A percentile compares a stretch with the other conserved stretches of the same genome.
These are phyloP conservation scores for Pachliopta kotzebuea DNA, from an alignment of 2,888 invertebrate genomes.

Conservation along the genomic window DNA sequence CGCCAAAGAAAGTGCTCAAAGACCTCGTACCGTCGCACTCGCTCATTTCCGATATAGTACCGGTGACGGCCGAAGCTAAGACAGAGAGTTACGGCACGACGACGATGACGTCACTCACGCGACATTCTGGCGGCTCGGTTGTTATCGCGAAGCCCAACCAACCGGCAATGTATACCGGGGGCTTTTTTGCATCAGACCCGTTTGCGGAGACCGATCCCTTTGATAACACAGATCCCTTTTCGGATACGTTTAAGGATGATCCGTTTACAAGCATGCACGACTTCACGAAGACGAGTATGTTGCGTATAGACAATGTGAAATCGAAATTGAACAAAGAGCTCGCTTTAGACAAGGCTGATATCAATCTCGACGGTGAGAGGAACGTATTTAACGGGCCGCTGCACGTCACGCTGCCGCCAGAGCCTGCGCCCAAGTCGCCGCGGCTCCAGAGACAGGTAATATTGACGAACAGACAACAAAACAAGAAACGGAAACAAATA, in stretches of 20 bases:
- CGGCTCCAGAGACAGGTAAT: slow-evolving; percentile 60
- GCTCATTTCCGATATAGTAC: slow-evolving; percentile 60
- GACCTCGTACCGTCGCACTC: slow-evolving; percentile 84
- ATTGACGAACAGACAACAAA: not conserved
- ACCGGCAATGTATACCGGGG: slow-evolving; percentile 48
- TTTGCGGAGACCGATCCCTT: slow-evolving; percentile 87
- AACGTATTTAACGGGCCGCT: slow-evolving; percentile 83
- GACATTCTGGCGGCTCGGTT: slow-evolving; percentile 75
- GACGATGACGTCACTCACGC: slow-evolving; percentile 70
- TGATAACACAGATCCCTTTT: slow-evolving; percentile 85
- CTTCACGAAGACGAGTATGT: slow-evolving; percentile 53
- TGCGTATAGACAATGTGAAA: slow-evolving; percentile 53
- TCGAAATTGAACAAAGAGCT: slow-evolving; percentile 46
- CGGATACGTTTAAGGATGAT: slow-evolving; percentile 81
- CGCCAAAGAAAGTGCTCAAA: slow-evolving; percentile 94
- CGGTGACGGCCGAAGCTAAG: slow-evolving; percentile 53
- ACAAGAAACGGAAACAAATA: not conserved
- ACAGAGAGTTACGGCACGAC: slow-evolving; percentile 61
- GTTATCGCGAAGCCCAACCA: slow-evolving; percentile 58
- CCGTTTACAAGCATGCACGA: slow-evolving; percentile 79
- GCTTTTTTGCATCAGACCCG: slow-evolving; percentile 79
- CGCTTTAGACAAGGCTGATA: slow-evolving; percentile 42
- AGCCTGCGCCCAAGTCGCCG: slow-evolving; percentile 73
- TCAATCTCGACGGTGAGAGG: slow-evolving; percentile 46
- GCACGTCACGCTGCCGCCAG: slow-evolving; percentile 85